Conservation (phyloP, 2,113 vertebrate genomes). For the Myotis davidii region DNA sequence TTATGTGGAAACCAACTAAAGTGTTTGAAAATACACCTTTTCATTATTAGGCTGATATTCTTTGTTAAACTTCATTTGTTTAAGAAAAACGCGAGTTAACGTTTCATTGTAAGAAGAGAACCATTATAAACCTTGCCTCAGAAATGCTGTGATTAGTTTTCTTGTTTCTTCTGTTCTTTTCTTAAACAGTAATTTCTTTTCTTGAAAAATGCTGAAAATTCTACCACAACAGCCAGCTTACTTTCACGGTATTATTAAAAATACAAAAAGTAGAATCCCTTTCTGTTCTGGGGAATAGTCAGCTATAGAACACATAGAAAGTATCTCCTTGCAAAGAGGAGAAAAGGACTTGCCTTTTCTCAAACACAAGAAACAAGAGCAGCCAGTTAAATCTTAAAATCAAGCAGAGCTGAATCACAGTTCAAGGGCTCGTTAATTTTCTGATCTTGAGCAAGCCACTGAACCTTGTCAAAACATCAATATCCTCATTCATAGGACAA, state of each 20-base stretch:
- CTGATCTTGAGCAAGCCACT: neutral
- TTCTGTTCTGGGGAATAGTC: neutral
- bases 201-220: constrained; percentile 33
- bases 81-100: constrained; percentile 61
- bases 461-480: neutral
- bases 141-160: constrained; percentile 56
- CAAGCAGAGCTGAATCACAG: neutral
- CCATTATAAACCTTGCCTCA: neutral
- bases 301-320: neutral
- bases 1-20: constrained; percentile 7
- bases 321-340: neutral
- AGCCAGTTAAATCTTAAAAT: neutral
- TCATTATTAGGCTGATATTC: constrained; percentile 34
- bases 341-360: neutral
- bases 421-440: neutral
- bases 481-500: neutral
- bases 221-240: constrained; percentile 6
- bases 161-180: constrained; percentile 53
- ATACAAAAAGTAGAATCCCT: neutral
- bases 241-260: constrained; percentile 27
- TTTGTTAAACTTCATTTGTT: constrained; percentile 36
- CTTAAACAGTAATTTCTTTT: constrained; percentile 41
- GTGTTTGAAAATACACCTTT: constrained; percentile 33
- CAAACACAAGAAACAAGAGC: neutral
- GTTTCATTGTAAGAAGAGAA: constrained; percentile 58